phyloP scores from a whole-genome alignment of 2,888 invertebrate genomes.

The Busseola fusca region DNA sequence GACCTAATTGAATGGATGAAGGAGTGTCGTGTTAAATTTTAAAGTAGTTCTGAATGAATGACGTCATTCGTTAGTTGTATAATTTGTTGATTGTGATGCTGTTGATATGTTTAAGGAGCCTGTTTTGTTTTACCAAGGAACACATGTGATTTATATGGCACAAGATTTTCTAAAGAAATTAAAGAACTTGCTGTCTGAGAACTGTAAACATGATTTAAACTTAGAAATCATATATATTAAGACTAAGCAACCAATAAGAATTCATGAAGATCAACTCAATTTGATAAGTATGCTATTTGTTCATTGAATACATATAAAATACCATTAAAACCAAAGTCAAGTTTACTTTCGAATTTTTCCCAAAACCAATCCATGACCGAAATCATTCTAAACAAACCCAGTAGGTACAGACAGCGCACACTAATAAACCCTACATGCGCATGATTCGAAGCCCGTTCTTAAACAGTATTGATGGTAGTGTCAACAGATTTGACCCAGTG shows the following conservation, averaged over 20 bases:
- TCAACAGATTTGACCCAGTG: conserved; percentile 85
- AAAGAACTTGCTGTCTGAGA: neutral
- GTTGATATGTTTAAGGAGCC: conserved; percentile 25
- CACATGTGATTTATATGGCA: neutral
- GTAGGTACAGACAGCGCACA: conserved; percentile 46
- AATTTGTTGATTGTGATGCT: conserved; percentile 43
- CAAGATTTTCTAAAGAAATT: neutral
- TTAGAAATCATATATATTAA: neutral
- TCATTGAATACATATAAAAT: neutral
- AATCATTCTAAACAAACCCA: conserved; percentile 7
- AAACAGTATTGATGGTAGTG: conserved; percentile 83
- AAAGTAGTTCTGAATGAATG: conserved; percentile 61
- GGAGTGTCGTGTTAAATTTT: conserved; percentile 59
- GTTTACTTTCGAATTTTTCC: neutral
- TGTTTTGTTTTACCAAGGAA: conserved; percentile 26
- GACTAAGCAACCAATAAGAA: neutral
- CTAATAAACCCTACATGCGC: conserved; percentile 56
- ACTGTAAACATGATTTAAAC: too few relatives aligned
- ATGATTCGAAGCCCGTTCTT: conserved; percentile 69
- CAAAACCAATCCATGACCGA: neutral
- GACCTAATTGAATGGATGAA: conserved; percentile 63
- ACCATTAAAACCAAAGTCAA: neutral
- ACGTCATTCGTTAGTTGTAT: conserved; percentile 54
- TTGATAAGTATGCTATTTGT: neutral
- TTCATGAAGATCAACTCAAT: neutral